Base-by-base conservation (phyloP, 2,113 vertebrate genomes). In the Tringa solitaria region DNA sequence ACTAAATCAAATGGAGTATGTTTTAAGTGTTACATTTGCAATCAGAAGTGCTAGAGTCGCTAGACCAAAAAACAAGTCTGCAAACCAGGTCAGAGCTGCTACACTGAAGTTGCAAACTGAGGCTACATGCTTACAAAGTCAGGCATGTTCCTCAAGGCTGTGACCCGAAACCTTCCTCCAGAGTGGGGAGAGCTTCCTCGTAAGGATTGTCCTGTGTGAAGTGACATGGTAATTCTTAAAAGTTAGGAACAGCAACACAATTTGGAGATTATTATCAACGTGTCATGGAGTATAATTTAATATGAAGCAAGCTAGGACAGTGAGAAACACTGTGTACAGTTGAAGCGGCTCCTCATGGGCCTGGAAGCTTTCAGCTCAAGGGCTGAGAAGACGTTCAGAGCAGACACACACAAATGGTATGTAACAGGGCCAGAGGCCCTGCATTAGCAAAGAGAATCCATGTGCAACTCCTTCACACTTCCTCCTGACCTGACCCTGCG, bases 341-440 rank as follows among this genome's bases (percentile, higher is more conserved):
- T 11, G 10, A 78, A 79, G 41, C 0, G 0, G n/a, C 8, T 77
- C 27, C 45, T 82, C 39, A 16, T n/a, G 18, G 32, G 9, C 33
- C 39, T 73, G 54, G 33, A 87, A 59, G 20, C 1, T 3, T 68
- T 56, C 46, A 70, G 46, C 12, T 67, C 30, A 57, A 18, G 37
- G 1, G 1, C 46, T 81, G 53, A 73, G 50, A 68, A 35, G 9
- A 88, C 68, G 24, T 48, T 33, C 53, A 61, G 53, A 87, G 26
- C 28, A 81, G 43, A 50, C 14, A 30, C 8, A 56, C 14, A 45
- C 26, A 83, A 85, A 54, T 3, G 10, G 12, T 32, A 50, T 15
- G 9, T 7, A 64, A 43, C 2, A 37, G 45, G 26, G 41, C 41
- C 14, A 14, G 54, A 78, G 21, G 28, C 6, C 1, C 30, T 76